Conservation (phyloP, 2,888 invertebrate species). For the Rhagium mordax region DNA sequence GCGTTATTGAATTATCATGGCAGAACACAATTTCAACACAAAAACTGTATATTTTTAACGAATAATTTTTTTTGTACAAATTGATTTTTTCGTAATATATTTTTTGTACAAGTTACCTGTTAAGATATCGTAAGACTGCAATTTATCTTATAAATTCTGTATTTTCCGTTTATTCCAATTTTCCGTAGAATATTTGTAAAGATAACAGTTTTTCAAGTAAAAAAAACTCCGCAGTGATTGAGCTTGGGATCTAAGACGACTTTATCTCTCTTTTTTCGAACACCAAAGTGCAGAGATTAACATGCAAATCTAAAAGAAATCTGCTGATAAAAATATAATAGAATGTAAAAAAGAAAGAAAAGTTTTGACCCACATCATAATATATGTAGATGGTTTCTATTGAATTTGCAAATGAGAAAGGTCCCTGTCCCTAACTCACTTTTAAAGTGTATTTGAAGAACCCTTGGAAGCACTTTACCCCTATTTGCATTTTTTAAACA, state of each 20-base stretch:
- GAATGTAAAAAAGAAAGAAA: conserved; percentile 27
- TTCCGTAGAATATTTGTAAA: background rate
- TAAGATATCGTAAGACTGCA: too few relatives aligned
- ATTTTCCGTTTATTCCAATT: background rate
- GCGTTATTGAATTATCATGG: too few relatives aligned
- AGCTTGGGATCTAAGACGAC: background rate
- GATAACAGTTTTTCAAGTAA: background rate
- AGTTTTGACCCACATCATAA: conserved; percentile 36
- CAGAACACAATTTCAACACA: too few relatives aligned
- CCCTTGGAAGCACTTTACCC: conserved; percentile 34
- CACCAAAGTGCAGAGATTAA: background rate
- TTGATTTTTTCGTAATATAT: too few relatives aligned
- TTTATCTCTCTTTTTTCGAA: background rate
- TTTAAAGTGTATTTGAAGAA: conserved; percentile 35
- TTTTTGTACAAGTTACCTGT: background rate
- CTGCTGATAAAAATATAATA: conserved; percentile 22
- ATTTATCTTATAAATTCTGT: background rate
- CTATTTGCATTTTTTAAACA: conserved; percentile 34
- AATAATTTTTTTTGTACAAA: too few relatives aligned
- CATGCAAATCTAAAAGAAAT: conserved; percentile 14
- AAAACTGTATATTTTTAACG: too few relatives aligned
- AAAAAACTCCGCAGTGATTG: background rate
- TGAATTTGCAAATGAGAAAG: conserved; percentile 39
- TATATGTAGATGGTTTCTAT: conserved; percentile 39
- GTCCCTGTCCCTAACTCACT: conserved; percentile 33